Percentiles rank a stretch among this genome's conserved stretches.
Conservation (phyloP, 1,140 invertebrate genomes). For the Microplitis mediator region DNA sequence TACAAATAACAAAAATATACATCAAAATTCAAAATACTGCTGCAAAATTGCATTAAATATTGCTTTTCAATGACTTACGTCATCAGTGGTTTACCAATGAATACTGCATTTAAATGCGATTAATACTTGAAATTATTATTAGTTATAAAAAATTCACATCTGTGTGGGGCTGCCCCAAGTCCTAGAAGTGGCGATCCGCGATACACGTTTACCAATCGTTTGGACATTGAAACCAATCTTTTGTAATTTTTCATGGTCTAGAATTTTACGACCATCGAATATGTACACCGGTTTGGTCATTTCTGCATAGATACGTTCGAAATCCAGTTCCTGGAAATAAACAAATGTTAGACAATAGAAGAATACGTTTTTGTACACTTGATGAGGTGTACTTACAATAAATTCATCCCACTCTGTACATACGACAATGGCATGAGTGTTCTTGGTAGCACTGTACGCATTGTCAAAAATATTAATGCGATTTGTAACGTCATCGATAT, state of each 20-base stretch:
- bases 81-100: background rate
- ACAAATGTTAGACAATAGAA: slow-evolving; percentile 13
- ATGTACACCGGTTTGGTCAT: slow-evolving; percentile 99
- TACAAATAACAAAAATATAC: no score
- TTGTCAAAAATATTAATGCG: slow-evolving; percentile 79
- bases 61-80: no score
- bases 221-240: slow-evolving; percentile 97
- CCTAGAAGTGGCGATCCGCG: slow-evolving; percentile 66
- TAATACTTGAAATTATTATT: background rate
- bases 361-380: background rate
- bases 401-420: slow-evolving; percentile 99
- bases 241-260: slow-evolving; percentile 83
- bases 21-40: no score
- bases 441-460: slow-evolving; percentile 85
- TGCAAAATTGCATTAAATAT: no score
- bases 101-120: background rate
- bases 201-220: slow-evolving; percentile 86
- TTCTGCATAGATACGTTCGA: slow-evolving; percentile 82
- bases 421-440: slow-evolving; percentile 92
- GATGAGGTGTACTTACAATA: slow-evolving; percentile 66
- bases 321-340: slow-evolving; percentile 80
- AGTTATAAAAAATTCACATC: slow-evolving; percentile 34
- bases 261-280: slow-evolving; percentile 96
- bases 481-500: slow-evolving; percentile 68
- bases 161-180: slow-evolving; percentile 69